These are phyloP conservation scores for Eupithecia centaureata DNA, from an alignment of 2,888 invertebrate genomes.

Conservation along the genomic window DNA sequence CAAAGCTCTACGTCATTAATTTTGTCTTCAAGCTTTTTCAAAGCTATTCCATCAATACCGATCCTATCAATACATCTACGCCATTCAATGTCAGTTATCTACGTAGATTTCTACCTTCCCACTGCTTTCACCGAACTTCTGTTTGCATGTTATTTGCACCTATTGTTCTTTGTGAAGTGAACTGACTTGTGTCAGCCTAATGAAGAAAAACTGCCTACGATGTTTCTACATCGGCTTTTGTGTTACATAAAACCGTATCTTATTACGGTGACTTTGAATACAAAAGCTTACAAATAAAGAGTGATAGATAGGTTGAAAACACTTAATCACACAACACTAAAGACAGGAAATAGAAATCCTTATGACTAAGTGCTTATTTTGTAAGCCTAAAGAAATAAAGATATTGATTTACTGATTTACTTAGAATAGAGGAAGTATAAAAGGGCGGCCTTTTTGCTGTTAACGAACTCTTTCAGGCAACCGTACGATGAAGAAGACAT, in stretches of 20 bases:
- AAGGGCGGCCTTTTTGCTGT: no score
- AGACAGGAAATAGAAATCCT: no score
- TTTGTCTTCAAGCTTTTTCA: background rate
- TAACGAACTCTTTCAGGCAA: no score
- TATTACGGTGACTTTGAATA: background rate
- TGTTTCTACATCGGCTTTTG: conserved; percentile 6
- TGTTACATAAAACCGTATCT: background rate
- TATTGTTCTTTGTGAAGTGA: conserved; percentile 58
- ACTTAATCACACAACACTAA: no score
- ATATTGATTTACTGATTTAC: no score
- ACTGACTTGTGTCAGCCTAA: conserved; percentile 26
- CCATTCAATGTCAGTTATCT: conserved; percentile 44
- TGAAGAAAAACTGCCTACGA: conserved; percentile 36
- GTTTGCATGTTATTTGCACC: conserved; percentile 65
- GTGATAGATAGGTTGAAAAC: no score
- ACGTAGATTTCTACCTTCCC: conserved; percentile 68
- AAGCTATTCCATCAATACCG: background rate
- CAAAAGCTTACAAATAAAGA: background rate
- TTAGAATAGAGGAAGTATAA: no score
- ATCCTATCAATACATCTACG: background rate
- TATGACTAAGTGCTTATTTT: no score
- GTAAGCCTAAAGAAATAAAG: no score
- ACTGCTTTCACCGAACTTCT: conserved; percentile 70
- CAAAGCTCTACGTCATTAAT: background rate
- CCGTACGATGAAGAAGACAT: no score